Percentiles rank a stretch among this genome's conserved stretches.
These are phyloP conservation scores for Ectobius pallidus DNA, from an alignment of 2,888 invertebrate genomes.

Conservation along the genomic window DNA sequence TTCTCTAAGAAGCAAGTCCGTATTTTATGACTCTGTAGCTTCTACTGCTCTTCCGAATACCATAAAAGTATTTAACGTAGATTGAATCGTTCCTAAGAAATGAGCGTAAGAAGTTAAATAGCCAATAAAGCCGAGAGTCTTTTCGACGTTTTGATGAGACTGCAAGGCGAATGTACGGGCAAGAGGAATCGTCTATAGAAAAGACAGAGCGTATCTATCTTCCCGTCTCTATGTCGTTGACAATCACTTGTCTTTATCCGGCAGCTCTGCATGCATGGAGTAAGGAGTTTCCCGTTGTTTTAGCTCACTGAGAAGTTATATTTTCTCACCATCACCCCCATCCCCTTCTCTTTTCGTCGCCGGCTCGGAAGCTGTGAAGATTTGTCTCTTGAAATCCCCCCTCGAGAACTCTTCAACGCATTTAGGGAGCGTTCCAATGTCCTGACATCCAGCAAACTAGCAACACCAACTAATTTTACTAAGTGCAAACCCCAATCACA, in stretches of 20 bases:
- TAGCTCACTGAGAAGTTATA: slow-evolving; percentile 20
- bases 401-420: neutral
- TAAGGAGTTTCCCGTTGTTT: neutral
- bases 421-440: slow-evolving; percentile 25
- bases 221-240: neutral
- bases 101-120: slow-evolving; percentile 24
- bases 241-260: slow-evolving; percentile 6
- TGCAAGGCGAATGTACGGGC: neutral
- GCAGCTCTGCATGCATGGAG: neutral
- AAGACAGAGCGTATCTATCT: neutral
- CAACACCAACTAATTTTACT: slow-evolving; percentile 15
- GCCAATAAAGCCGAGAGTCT: slow-evolving; percentile 14
- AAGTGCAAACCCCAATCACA: slow-evolving; percentile 21
- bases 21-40: neutral
- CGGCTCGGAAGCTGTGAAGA: neutral
- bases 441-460: neutral
- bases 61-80: slow-evolving; percentile 24
- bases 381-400: slow-evolving; percentile 4
- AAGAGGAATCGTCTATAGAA: slow-evolving; percentile 3
- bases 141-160: slow-evolving; percentile 28
- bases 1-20: neutral
- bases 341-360: neutral
- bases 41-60: neutral
- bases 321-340: neutral
- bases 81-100: slow-evolving; percentile 19